Base-by-base conservation (phyloP, 2,888 invertebrate genomes). In the Gerris lacustris region DNA sequence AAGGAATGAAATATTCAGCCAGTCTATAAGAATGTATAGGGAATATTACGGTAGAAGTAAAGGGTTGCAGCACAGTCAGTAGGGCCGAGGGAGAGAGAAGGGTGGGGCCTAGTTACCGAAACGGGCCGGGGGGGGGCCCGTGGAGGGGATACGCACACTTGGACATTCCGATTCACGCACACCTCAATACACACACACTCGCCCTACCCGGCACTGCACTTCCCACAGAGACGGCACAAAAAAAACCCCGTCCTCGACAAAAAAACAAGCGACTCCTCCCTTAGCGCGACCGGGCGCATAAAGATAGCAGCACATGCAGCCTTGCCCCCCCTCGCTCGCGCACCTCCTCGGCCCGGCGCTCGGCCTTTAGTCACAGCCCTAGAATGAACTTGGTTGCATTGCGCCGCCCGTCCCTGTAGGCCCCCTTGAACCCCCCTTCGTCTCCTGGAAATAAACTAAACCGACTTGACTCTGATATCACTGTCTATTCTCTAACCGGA, bases 221-320 rank as follows among this genome's bases (percentile, higher is more conserved):
- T 55, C 55, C 55, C 55, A 55, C 55, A 55, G 55, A 55, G 55
- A 55, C 55, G 55, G 55, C 11, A 55, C 55, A 55, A 55, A 55
- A 55, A 55, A 55, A 55, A 55, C 55, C 55, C 55, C 55, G 15
- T 55, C 55, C 55, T 55, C 15, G 15, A 55, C 31, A 31, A 55
- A 55, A 55, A 55, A 55, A 55, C 55, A 55, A 55, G 55, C 55
- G 31, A 31, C 31, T 31, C 31, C 31, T 31, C 31, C 31, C 55
- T 55, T 55, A 55, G 55, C 55, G 55, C 55, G 15, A 55, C 55
- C 15, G 15, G 55, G 55, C 55, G 55, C 55, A 55, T 55, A 55
- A 55, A 55, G 55, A 55, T 55, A 55, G 55, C 55, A 55, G 55
- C 55, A 55, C 55, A 55, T 55, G 55, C 55, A 55, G 55, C 11